Conservation (phyloP, 2,888 invertebrate genomes). For the Rhyacophila evoluta region DNA sequence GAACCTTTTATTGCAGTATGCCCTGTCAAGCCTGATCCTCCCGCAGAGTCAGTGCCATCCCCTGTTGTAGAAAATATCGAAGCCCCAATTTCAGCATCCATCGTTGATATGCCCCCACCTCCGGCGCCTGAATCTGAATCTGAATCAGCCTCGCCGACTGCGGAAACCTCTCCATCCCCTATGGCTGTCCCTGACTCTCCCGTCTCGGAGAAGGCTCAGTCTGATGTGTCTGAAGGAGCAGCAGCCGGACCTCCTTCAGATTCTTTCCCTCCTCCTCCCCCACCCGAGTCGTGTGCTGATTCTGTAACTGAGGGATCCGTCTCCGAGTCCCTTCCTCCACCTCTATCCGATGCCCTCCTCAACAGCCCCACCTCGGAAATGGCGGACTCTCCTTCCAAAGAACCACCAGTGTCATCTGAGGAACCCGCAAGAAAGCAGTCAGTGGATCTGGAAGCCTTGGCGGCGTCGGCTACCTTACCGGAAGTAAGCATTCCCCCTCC, state of each 20-base stretch:
- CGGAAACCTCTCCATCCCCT: slow-evolving; percentile 42
- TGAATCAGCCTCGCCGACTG: slow-evolving; percentile 16
- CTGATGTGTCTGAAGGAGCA: slow-evolving; percentile 47
- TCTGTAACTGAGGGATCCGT: slow-evolving; percentile 51
- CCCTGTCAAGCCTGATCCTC: neutral
- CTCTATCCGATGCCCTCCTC: slow-evolving; percentile 48
- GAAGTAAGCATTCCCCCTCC: slow-evolving; percentile 35
- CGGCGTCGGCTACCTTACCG: slow-evolving; percentile 15
- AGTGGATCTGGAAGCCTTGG: slow-evolving; percentile 33
- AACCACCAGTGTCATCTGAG: slow-evolving; percentile 1
- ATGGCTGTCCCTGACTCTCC: slow-evolving; percentile 47
- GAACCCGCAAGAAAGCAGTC: neutral
- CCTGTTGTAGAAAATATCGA: slow-evolving; percentile 25
- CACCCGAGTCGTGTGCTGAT: slow-evolving; percentile 52
- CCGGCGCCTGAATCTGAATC: neutral
- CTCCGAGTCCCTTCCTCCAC: slow-evolving; percentile 54
- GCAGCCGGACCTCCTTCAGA: slow-evolving; percentile 47
- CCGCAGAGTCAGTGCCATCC: slow-evolving; percentile 11
- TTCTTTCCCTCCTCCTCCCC: slow-evolving; percentile 53
- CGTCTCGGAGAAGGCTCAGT: slow-evolving; percentile 43
- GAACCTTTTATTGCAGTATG: slow-evolving; percentile 10
- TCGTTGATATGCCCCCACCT: slow-evolving; percentile 25
- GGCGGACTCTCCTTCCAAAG: slow-evolving; percentile 50
- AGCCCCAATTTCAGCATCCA: slow-evolving; percentile 19
- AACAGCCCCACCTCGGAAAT: slow-evolving; percentile 53